Evolutionary conservation across 2,888 invertebrate species (phyloP), one percentile per base, ranked within the genome.

Genomic region (Punctoribates punctum): DNA sequence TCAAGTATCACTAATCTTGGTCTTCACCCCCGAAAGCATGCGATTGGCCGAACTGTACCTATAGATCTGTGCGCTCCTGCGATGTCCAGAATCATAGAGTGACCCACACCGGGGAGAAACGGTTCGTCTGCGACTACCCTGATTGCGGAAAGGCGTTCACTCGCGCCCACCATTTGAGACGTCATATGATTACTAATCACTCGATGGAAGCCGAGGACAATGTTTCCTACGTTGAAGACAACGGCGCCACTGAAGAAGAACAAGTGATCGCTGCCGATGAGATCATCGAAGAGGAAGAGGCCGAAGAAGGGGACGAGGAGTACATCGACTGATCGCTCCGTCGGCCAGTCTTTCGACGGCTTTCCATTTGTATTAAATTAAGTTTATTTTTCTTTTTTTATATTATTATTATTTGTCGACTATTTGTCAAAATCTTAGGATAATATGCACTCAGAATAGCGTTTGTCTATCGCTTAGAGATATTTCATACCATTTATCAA

Each of bases 41-140:
- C 38, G 76, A 76, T 73, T 67, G 76, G 76, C 42, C 73, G 20
- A 34, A 34, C 15, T 76, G 76, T 76, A 17, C 20, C n/a, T 76
- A 76, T 42, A 48, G 57, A 11, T 73, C 73, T 9, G 46, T 42
- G 34, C 76, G 76, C 27, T 20, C 51, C n/a, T 42, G 38, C 15
- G 76, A 76, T 62, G 62, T 76, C 8, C 3, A 20, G 25, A 73
- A 51, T n/a, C 76, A 76, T 51, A 73, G 27, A 17, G 4, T 48
- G n/a, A 73, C 62, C 13, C 76, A 76, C 42, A 73, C 73, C 9
- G 73, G 73, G 23, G 75, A 75, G 42, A 75, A 75, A 15, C n/a
- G 57, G n/a, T 75, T 57, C n/a, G 48, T 75, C 23, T 75, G 75
- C 17, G 70, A 65, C 27, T 25, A 6, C 15, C 38, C 67, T 4